Conservation (phyloP, 1,140 invertebrate species). For the Melitaea cinxia region DNA sequence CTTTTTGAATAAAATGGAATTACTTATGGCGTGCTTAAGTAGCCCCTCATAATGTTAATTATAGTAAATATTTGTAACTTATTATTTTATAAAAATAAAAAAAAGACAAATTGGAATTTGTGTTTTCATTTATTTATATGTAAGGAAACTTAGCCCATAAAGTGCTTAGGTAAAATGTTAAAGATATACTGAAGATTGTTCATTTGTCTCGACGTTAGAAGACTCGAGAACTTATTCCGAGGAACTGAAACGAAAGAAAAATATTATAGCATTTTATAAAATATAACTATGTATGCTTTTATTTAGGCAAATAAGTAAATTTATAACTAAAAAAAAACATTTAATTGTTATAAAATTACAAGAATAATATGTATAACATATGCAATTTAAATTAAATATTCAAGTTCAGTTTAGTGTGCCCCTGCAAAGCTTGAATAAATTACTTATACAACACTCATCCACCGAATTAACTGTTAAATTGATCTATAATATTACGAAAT, state of each 20-base stretch:
- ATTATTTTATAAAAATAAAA: slow-evolving; percentile 36
- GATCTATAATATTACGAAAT: too few species aligned
- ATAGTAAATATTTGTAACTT: slow-evolving; percentile 15
- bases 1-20: slow-evolving; percentile 98
- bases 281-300: too few species aligned
- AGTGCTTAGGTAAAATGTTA: slow-evolving; percentile 77
- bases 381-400: too few species aligned
- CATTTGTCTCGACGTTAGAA: slow-evolving; percentile 51
- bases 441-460: too few species aligned
- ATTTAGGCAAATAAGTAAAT: too few species aligned
- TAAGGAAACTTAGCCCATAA: slow-evolving; percentile 75
- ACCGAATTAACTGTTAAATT: too few species aligned
- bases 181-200: slow-evolving; percentile 78
- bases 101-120: slow-evolving; percentile 51
- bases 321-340: too few species aligned
- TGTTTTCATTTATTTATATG: slow-evolving; percentile 69
- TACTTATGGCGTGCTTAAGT: slow-evolving; percentile 95
- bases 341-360: too few species aligned
- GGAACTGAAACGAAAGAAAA: slow-evolving; percentile 60
- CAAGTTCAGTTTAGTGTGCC: too few species aligned
- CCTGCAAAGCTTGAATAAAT: too few species aligned
- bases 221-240: slow-evolving; percentile 51
- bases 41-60: slow-evolving; percentile 66
- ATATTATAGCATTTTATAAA: background rate
- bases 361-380: too few species aligned